Percentiles rank a stretch among this genome's conserved stretches.
Evolutionary conservation across 1,140 invertebrate species (phyloP).

Genomic region (Ridgeia piscesae): DNA sequence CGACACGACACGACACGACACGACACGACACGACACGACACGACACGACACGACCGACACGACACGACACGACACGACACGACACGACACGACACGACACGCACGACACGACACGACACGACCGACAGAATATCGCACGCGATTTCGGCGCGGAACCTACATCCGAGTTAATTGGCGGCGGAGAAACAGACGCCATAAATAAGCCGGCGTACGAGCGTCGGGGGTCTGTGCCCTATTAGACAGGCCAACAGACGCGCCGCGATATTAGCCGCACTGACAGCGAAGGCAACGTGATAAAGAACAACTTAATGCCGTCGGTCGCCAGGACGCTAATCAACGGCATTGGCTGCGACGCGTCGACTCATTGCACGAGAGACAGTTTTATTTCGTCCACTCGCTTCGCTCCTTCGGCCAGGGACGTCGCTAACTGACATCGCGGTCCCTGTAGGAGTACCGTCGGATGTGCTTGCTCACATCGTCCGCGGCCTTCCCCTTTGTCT

Average conservation of each 20-base stretch:
- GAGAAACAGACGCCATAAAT: not conserved
- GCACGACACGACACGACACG: not conserved
- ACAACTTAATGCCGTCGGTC: not conserved
- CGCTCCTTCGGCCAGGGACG: not conserved
- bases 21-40: not conserved
- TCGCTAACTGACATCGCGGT: not conserved
- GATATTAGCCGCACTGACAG: slow-evolving; percentile 3
- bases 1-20: not conserved
- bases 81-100: not conserved
- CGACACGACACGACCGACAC: slow-evolving; percentile 1
- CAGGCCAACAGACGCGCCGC: not conserved
- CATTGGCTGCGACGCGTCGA: not conserved
- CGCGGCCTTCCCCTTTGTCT: too few relatives aligned
- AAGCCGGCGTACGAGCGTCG: not conserved
- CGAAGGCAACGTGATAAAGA: not conserved
- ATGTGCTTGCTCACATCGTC: too few relatives aligned
- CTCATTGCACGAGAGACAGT: not conserved
- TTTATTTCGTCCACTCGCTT: not conserved
- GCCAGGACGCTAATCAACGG: not conserved
- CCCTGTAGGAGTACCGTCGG: too few relatives aligned
- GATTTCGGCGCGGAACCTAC: not conserved
- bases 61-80: not conserved
- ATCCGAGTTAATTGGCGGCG: not conserved
- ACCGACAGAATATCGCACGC: not conserved
- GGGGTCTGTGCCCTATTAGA: not conserved